phyloP scores from a whole-genome alignment of 2,797 vertebrate species.

The Ctenopoma kingsleyae region DNA sequence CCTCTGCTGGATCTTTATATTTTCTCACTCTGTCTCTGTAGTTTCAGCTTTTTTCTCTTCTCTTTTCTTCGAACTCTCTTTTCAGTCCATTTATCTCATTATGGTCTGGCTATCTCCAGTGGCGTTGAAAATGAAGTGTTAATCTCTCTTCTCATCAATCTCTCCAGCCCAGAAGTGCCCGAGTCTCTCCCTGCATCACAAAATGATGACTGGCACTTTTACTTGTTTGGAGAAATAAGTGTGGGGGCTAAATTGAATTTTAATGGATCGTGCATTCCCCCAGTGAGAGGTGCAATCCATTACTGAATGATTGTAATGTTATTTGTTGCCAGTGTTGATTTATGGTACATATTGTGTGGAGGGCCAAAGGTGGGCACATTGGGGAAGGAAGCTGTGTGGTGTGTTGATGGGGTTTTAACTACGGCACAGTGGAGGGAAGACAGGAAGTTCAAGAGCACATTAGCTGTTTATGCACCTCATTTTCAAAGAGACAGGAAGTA shows the following conservation, averaged over 20 bases:
- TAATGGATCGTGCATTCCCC: slow-evolving; percentile 87
- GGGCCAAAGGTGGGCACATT: slow-evolving; percentile 75
- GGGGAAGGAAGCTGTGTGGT: slow-evolving; percentile 64
- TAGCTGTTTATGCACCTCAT: slow-evolving; percentile 44
- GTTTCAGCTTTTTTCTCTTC: slow-evolving; percentile 22
- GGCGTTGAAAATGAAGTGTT: slow-evolving; percentile 83
- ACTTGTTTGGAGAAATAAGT: slow-evolving; percentile 88
- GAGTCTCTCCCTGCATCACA: slow-evolving; percentile 74
- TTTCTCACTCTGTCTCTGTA: slow-evolving; percentile 41
- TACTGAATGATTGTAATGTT: slow-evolving; percentile 89
- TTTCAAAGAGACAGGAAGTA: slow-evolving; percentile 28
- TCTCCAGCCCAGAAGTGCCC: slow-evolving; percentile 77
- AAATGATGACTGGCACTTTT: slow-evolving; percentile 86
- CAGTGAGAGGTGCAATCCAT: slow-evolving; percentile 89
- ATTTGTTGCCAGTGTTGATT: slow-evolving; percentile 82
- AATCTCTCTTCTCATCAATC: slow-evolving; percentile 85
- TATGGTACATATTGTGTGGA: slow-evolving; percentile 66
- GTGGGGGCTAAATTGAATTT: slow-evolving; percentile 91
- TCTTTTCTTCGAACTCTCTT: slow-evolving; percentile 58
- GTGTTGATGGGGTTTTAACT: slow-evolving; percentile 76
- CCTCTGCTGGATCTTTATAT: slow-evolving; percentile 29
- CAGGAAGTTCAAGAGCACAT: slow-evolving; percentile 28
- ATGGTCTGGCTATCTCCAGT: slow-evolving; percentile 78
- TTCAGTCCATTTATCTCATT: slow-evolving; percentile 81
- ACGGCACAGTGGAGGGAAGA: slow-evolving; percentile 40